Conservation (phyloP, 2,113 vertebrate genomes). For the Catagonus wagneri region DNA sequence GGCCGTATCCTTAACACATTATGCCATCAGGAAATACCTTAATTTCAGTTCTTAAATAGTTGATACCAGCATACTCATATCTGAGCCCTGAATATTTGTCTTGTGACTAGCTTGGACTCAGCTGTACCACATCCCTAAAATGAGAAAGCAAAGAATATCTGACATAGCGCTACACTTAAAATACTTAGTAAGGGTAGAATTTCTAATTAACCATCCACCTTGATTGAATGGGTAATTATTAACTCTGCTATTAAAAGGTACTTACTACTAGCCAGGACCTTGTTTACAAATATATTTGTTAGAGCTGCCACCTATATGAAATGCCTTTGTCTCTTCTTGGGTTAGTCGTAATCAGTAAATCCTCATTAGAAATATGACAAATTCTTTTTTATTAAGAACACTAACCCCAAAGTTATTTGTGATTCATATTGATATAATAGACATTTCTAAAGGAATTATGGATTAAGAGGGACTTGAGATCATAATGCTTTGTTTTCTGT, state of each 20-base stretch:
- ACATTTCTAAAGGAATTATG: conserved; percentile 86
- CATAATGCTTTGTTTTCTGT: conserved; percentile 83
- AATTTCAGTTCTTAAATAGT: conserved; percentile 26
- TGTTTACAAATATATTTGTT: conserved; percentile 49
- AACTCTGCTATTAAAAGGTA: neutral
- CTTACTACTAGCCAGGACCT: neutral
- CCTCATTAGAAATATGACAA: conserved; percentile 68
- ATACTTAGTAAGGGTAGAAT: neutral
- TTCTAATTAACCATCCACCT: neutral
- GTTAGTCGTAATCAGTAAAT: conserved; percentile 72
- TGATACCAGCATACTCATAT: neutral
- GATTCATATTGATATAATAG: conserved; percentile 83
- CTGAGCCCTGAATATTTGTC: neutral
- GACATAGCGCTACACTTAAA: conserved; percentile 2
- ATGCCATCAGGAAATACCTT: neutral
- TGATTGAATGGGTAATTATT: neutral
- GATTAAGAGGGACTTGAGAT: conserved; percentile 83
- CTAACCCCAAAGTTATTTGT: conserved; percentile 83
- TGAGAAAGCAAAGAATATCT: neutral
- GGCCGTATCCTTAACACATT: too few species aligned
- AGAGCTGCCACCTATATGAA: neutral
- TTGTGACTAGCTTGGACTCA: neutral
- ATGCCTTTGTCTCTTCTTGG: neutral
- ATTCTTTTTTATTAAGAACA: conserved; percentile 80
- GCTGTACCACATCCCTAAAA: neutral